Percentiles rank a stretch among this genome's conserved stretches.
Conservation (phyloP, 2,888 invertebrate genomes). For the Cephus nigrinus region DNA sequence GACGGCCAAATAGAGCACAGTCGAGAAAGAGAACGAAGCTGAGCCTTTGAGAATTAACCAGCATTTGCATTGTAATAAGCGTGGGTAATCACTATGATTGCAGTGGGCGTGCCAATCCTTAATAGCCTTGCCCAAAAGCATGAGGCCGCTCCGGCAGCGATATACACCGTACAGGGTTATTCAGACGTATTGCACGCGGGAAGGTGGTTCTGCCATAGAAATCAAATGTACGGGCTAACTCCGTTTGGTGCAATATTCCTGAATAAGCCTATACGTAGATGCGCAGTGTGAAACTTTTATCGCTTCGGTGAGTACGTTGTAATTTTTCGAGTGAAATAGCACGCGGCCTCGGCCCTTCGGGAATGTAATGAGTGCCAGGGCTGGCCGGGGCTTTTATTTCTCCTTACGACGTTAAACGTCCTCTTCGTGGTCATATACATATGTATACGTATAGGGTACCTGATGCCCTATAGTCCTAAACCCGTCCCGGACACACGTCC, state of each 20-base stretch:
- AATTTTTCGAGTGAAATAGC: slow-evolving; percentile 15
- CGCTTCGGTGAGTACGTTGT: slow-evolving; percentile 40
- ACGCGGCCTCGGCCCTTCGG: neutral
- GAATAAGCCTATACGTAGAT: slow-evolving; percentile 6
- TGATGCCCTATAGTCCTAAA: too few species aligned
- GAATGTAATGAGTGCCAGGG: slow-evolving; percentile 3
- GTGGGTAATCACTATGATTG: slow-evolving; percentile 58
- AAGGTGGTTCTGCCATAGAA: too few species aligned
- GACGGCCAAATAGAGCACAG: neutral
- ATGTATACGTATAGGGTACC: too few species aligned
- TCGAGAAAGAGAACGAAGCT: neutral
- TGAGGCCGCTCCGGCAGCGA: slow-evolving; percentile 6
- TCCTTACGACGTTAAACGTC: too few species aligned
- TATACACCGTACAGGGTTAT: too few species aligned
- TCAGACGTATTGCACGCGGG: too few species aligned
- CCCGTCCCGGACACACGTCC: too few species aligned
- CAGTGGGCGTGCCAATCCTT: slow-evolving; percentile 54
- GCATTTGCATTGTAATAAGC: slow-evolving; percentile 59
- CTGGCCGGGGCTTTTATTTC: neutral
- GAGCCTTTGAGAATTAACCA: slow-evolving; percentile 45
- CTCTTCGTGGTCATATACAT: too few species aligned
- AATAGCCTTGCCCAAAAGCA: slow-evolving; percentile 57
- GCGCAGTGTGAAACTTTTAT: slow-evolving; percentile 48
- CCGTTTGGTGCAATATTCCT: too few species aligned
- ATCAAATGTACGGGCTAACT: too few species aligned